Evolutionary conservation across 2,113 vertebrate genomes (phyloP).

Genomic region (Catharus bicknelli): DNA sequence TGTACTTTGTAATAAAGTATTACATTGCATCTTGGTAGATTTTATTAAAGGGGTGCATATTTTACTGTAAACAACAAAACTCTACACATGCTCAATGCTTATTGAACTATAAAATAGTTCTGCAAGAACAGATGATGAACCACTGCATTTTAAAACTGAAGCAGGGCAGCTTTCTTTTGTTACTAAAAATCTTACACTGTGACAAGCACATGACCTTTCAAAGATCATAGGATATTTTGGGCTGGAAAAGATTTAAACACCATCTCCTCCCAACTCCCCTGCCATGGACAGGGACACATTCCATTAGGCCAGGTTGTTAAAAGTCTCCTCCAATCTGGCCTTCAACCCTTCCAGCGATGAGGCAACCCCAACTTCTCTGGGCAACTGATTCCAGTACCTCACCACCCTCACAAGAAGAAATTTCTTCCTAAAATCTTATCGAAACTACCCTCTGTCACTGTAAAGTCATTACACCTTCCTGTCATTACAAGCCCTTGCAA

Average conservation of each 20-base stretch:
- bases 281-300: neutral
- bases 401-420: neutral
- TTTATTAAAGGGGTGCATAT: neutral
- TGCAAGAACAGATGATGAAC: neutral
- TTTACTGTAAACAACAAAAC: neutral
- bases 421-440: neutral
- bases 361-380: neutral
- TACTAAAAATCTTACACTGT: neutral
- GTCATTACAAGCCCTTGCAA: neutral
- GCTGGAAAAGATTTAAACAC: neutral
- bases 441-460: neutral
- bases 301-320: neutral
- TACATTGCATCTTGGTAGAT: neutral
- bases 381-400: neutral
- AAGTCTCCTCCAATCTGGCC: neutral
- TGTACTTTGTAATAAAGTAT: neutral
- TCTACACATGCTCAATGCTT: neutral
- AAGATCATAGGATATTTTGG: neutral
- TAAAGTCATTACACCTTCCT: neutral
- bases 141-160: conserved; percentile 4
- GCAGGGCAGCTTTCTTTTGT: neutral
- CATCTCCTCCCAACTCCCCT: neutral
- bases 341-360: neutral
- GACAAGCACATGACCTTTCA: neutral
- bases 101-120: neutral